A percentile compares a stretch with the other conserved stretches of the same genome.
phyloP scores from a whole-genome alignment of 2,113 vertebrate genomes.

The Thinocorus orbignyianus region DNA sequence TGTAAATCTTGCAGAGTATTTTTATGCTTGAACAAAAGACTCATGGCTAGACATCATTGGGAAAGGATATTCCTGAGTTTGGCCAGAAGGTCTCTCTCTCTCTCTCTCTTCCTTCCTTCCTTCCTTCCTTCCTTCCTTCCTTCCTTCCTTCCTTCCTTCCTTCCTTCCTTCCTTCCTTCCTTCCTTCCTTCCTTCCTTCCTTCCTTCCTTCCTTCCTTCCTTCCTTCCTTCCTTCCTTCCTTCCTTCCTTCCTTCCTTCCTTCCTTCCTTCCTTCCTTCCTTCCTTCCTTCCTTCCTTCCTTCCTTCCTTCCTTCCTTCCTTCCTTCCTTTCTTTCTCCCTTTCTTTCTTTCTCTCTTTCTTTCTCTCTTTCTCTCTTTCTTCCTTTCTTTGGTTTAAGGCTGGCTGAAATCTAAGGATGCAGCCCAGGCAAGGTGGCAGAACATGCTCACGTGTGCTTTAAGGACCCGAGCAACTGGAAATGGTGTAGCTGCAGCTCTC shows the following conservation, averaged over 20 bases:
- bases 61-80: background rate
- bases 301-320: no score
- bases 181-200: background rate
- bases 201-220: background rate
- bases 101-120: background rate
- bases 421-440: background rate
- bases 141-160: background rate
- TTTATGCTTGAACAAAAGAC: background rate
- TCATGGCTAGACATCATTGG: fast-evolving
- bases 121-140: background rate
- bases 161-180: background rate
- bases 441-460: fast-evolving
- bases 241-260: background rate
- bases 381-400: background rate
- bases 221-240: background rate
- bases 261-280: background rate
- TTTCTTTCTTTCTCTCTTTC: background rate
- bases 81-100: background rate
- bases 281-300: no score
- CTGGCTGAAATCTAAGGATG: background rate
- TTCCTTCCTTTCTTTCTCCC: background rate
- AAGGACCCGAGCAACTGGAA: fast-evolving
- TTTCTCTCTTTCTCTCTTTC: background rate
- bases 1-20: background rate
- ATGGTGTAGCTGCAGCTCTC: fast-evolving